A percentile compares a stretch with the other conserved stretches of the same genome.
Conservation (phyloP, 2,888 invertebrate species). For the Drosophila siamana region DNA sequence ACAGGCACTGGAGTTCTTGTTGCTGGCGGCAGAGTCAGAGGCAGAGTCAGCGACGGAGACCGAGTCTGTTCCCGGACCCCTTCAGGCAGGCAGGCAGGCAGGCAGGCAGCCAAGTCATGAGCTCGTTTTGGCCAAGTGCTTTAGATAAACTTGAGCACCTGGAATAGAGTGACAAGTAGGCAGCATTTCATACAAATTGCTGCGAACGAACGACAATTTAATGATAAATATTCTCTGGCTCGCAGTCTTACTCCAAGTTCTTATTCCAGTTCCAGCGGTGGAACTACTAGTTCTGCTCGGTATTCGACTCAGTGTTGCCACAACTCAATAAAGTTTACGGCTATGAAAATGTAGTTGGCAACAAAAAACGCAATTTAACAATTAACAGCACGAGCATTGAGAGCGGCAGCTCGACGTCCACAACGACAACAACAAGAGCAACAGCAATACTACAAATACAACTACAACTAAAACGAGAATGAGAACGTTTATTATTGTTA, state of each 20-base stretch:
- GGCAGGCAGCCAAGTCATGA: conserved; percentile 56
- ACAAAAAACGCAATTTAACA: conserved; percentile 82
- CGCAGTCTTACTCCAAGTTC: conserved; percentile 22
- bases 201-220: conserved; percentile 75
- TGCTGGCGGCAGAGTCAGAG: no score
- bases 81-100: not conserved
- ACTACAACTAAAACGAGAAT: conserved; percentile 28
- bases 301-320: conserved; percentile 42
- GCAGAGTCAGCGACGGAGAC: no score
- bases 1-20: conserved; percentile 11
- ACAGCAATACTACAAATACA: conserved; percentile 28
- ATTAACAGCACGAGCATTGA: conserved; percentile 73
- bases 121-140: conserved; percentile 70
- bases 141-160: conserved; percentile 78
- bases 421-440: conserved; percentile 17
- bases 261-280: not conserved
- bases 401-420: conserved; percentile 21
- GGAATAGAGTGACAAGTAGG: conserved; percentile 80
- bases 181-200: conserved; percentile 81
- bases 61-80: conserved; percentile 7
- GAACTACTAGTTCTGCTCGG: conserved; percentile 13
- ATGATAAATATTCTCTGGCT: conserved; percentile 71
- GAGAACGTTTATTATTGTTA: conserved; percentile 77
- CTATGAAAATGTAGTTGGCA: conserved; percentile 77
- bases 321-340: conserved; percentile 77